Percentiles rank a stretch among this genome's conserved stretches.
Conservation (phyloP, 2,888 invertebrate species). For the Parascotia fuliginaria region DNA sequence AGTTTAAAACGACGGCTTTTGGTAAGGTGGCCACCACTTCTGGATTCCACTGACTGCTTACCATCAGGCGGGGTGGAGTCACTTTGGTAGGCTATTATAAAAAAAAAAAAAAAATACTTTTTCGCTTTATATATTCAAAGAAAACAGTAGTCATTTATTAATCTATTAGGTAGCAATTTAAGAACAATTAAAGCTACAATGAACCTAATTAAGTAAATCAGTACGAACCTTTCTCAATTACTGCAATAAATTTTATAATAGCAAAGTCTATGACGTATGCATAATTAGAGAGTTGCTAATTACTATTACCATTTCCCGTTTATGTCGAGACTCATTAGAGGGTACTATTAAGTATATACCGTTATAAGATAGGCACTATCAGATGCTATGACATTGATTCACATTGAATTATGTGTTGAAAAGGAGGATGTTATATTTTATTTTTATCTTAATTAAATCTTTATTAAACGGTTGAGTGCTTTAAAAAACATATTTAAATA, state of each 20-base stretch:
- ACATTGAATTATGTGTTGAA: slow-evolving; percentile 33
- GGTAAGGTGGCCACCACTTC: no score
- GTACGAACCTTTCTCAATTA: slow-evolving; percentile 20
- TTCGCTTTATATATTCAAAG: not conserved
- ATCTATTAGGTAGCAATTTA: slow-evolving; percentile 1
- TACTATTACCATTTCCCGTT: slow-evolving; percentile 42
- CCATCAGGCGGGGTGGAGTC: no score
- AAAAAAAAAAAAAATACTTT: not conserved
- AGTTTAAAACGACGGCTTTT: no score
- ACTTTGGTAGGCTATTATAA: no score
- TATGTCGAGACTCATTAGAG: slow-evolving; percentile 36
- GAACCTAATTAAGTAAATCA: slow-evolving; percentile 1
- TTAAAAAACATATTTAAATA: no score
- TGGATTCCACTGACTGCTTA: no score
- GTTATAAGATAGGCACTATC: slow-evolving; percentile 40
- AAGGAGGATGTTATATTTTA: slow-evolving; percentile 21
- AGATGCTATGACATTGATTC: slow-evolving; percentile 39
- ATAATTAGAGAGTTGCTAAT: slow-evolving; percentile 42
- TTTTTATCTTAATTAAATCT: slow-evolving; percentile 1
- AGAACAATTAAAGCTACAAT: slow-evolving; percentile 6
- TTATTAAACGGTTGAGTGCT: not conserved
- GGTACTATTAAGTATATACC: slow-evolving; percentile 40
- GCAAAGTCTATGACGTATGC: slow-evolving; percentile 35
- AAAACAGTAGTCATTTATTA: not conserved
- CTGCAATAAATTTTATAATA: slow-evolving; percentile 35